Evolutionary conservation across 2,888 invertebrate genomes (phyloP), one percentile per base, ranked within the genome.

Genomic region (Zaprionus lineosus): DNA sequence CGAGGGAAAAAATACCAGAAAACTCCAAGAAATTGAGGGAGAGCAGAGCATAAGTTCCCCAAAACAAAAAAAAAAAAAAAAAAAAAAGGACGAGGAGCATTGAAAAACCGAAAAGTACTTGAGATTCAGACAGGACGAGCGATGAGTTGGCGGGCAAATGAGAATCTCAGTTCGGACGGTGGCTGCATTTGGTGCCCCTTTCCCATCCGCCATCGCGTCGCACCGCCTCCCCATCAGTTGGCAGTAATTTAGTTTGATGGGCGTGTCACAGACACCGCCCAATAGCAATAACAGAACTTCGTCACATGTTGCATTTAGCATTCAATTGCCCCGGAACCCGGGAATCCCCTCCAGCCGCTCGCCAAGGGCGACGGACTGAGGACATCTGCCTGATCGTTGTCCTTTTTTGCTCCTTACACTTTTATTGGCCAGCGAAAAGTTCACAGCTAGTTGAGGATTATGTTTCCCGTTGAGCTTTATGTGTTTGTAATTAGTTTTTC

Each of bases 401-500:
- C 34, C 29, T 29, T 11, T 9, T 19, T 19, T 26, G 12, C 36
- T 28, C 24, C 37, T 26, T 3, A 12, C 9, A 53, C 41, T 47
- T 40, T 61, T 52, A 61, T 44, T 51, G 68, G 52, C 21, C 57
- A 46, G 40, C 65, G 55, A 41, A 55, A 59, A 41, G 53, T 65
- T 71, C 40, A 46, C 68, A 68, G 68, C 71, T 59, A 71, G 68
- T 71, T 69, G 51, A 37, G 68, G 59, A 59, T 71, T 69, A 70
- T 53, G 65, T 47, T 34, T 47, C 48, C 82, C 70, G 58, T 61
- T 57, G 74, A 63, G 76, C 82, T 84, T 86, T 84, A 86, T 84
- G 81, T 74, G 78, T 81, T 81, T 76, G 84, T 86, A 86, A 86
- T 86, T 86, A 87, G 82, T 87, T 86, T 86, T 77, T 64, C 46